These are phyloP conservation scores for Philantomba maxwellii DNA, from an alignment of 2,113 vertebrate species.

Conservation along the genomic window DNA sequence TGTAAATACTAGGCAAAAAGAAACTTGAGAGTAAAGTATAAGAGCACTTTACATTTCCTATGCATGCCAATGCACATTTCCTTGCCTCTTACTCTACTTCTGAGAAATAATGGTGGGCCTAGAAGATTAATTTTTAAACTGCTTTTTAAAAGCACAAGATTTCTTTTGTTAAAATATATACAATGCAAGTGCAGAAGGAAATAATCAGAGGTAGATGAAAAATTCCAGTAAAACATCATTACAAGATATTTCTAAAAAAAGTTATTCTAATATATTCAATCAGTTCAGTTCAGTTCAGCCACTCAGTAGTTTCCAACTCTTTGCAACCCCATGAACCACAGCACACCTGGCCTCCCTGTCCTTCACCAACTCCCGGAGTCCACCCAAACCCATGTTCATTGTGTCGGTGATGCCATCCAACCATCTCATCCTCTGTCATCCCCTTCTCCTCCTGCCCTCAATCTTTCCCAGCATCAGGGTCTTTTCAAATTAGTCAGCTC, in stretches of 20 bases:
- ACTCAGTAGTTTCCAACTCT: not conserved
- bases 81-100: not conserved
- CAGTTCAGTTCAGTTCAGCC: not conserved
- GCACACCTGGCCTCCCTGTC: not conserved
- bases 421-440: not conserved
- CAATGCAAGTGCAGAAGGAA: not conserved
- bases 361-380: not conserved
- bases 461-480: not conserved
- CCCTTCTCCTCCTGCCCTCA: not conserved
- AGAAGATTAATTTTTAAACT: not conserved
- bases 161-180: not conserved
- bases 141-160: not conserved
- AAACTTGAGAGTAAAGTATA: not conserved
- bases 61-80: not conserved
- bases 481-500: not conserved
- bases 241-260: not conserved
- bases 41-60: not conserved
- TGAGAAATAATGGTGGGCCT: not conserved
- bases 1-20: not conserved
- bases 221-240: not conserved
- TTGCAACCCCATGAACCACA: not conserved
- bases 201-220: not conserved
- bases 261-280: not conserved
- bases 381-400: not conserved
- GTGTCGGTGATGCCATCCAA: not conserved